Conservation (phyloP, 2,888 invertebrate genomes). For the Pyralis farinalis region DNA sequence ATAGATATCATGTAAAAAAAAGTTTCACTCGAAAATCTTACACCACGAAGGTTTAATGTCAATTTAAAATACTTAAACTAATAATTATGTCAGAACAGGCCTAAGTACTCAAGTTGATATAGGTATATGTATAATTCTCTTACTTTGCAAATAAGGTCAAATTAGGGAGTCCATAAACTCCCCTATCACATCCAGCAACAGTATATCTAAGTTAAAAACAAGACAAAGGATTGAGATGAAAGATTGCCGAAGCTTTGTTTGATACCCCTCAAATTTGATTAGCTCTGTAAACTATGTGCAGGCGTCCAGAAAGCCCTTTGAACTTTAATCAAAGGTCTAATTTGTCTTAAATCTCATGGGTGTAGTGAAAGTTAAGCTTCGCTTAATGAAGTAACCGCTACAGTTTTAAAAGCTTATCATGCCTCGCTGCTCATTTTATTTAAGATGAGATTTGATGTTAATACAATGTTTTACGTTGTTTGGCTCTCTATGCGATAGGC, state of each 20-base stretch:
- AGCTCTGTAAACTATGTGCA: slow-evolving; percentile 52
- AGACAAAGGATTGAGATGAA: slow-evolving; percentile 39
- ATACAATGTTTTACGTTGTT: too few relatives aligned
- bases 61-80: too few relatives aligned
- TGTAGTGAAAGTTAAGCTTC: slow-evolving; percentile 37
- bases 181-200: background rate
- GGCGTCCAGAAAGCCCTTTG: slow-evolving; percentile 49
- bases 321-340: slow-evolving; percentile 42
- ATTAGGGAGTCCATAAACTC: too few relatives aligned
- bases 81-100: too few relatives aligned
- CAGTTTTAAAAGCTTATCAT: slow-evolving; percentile 41
- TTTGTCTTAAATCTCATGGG: slow-evolving; percentile 42
- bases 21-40: too few relatives aligned
- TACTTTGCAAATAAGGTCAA: too few relatives aligned
- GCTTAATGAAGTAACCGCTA: slow-evolving; percentile 40
- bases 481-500: too few relatives aligned
- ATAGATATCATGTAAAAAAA: too few relatives aligned
- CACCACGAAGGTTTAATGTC: too few relatives aligned
- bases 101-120: too few relatives aligned
- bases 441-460: too few relatives aligned
- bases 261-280: slow-evolving; percentile 50
- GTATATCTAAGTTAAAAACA: slow-evolving; percentile 20
- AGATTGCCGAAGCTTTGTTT: slow-evolving; percentile 45
- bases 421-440: background rate
- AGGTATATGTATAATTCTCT: too few relatives aligned